These are phyloP conservation scores for Hippoglossus stenolepis DNA, from an alignment of 2,113 vertebrate species.

Conservation along the genomic window DNA sequence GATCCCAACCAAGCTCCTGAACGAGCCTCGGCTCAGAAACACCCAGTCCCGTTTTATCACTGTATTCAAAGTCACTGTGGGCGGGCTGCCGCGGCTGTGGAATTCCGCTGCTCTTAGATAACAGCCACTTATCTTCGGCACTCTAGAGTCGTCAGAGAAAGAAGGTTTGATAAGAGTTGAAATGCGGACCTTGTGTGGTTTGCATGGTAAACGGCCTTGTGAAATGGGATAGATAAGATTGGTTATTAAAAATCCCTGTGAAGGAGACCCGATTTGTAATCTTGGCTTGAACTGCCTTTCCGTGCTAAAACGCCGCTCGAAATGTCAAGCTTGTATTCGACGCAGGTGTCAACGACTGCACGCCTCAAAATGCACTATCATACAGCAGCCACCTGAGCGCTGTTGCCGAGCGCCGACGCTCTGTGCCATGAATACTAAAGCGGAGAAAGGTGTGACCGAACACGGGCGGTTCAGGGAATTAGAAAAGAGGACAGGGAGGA, in stretches of 20 bases:
- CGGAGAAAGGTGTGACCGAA: slow-evolving; percentile 36
- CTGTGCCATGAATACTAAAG: slow-evolving; percentile 66
- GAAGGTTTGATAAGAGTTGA: slow-evolving; percentile 72
- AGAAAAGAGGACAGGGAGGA: slow-evolving; percentile 55
- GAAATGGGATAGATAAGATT: slow-evolving; percentile 71
- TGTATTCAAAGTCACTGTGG: slow-evolving; percentile 75
- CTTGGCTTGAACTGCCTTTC: slow-evolving; percentile 22
- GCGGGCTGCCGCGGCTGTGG: slow-evolving; percentile 60
- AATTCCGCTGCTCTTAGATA: slow-evolving; percentile 75
- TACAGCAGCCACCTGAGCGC: slow-evolving; percentile 36
- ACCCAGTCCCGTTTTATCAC: slow-evolving; percentile 65
- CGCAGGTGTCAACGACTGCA: slow-evolving; percentile 56
- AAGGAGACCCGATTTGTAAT: slow-evolving; percentile 66
- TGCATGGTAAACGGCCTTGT: slow-evolving; percentile 69
- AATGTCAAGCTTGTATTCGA: slow-evolving; percentile 54
- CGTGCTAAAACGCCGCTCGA: slow-evolving; percentile 32
- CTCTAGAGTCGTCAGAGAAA: slow-evolving; percentile 72
- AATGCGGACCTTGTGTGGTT: slow-evolving; percentile 72
- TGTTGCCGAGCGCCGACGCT: slow-evolving; percentile 20
- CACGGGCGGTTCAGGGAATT: slow-evolving; percentile 49
- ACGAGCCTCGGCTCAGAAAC: slow-evolving; percentile 57
- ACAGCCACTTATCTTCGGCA: slow-evolving; percentile 74
- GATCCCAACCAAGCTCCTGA: slow-evolving; percentile 40
- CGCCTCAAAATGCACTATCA: slow-evolving; percentile 42
- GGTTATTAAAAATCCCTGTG: slow-evolving; percentile 69